phyloP scores from a whole-genome alignment of 2,797 vertebrate genomes.

The Phaenicophaeus curvirostris region DNA sequence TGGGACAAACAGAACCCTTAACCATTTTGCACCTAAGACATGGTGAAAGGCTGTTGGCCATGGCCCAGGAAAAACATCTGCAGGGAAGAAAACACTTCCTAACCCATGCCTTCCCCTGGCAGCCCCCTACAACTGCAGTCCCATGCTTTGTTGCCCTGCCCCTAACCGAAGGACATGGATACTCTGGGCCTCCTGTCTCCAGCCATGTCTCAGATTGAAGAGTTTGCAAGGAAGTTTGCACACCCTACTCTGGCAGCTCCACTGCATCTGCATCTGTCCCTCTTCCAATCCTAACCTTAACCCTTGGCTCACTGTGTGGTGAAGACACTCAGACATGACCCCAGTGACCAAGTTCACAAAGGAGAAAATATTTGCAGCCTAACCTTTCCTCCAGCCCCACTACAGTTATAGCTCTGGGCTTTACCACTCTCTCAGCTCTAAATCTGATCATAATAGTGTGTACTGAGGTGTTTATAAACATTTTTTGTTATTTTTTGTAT shows the following conservation, averaged over 20 bases:
- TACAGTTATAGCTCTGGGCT: neutral
- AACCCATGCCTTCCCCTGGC: neutral
- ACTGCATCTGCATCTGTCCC: neutral
- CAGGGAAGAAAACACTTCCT: neutral
- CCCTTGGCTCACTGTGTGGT: neutral
- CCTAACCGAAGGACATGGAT: neutral
- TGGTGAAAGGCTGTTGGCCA: rapidly evolving
- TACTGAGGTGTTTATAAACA: neutral
- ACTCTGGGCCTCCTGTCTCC: neutral
- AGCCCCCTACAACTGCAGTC: neutral
- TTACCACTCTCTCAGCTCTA: neutral
- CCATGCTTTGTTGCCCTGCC: rapidly evolving
- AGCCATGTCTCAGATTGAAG: neutral
- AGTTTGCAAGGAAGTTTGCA: neutral
- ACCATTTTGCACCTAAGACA: neutral
- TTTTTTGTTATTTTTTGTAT: neutral
- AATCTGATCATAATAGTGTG: neutral
- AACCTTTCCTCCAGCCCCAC: neutral
- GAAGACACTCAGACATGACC: neutral
- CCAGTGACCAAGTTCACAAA: neutral
- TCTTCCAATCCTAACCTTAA: neutral
- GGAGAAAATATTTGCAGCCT: neutral
- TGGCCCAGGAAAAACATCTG: rapidly evolving
- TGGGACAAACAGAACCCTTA: rapidly evolving
- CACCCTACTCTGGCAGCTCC: neutral